A percentile compares a stretch with the other conserved stretches of the same genome.
phyloP scores from a whole-genome alignment of 2,888 invertebrate genomes.

The Callyntrura sp. region DNA sequence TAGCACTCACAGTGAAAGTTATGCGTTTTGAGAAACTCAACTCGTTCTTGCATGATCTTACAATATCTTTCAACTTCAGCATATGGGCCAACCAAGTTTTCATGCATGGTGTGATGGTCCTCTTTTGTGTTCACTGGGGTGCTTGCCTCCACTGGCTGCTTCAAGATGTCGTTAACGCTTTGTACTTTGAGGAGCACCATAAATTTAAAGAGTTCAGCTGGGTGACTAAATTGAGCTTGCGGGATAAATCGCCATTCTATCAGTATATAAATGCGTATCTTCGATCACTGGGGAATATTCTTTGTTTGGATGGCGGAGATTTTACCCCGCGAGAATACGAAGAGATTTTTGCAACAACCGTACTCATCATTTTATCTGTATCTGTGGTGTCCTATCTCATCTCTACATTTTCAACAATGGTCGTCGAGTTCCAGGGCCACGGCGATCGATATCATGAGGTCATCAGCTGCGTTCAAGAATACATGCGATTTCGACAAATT shows the following conservation, averaged over 20 bases:
- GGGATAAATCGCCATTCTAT: conserved; percentile 52
- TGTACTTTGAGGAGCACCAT: not conserved
- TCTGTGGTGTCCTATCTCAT: conserved; percentile 66
- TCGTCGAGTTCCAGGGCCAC: conserved; percentile 21
- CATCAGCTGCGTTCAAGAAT: conserved; percentile 70
- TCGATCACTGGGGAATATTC: conserved; percentile 71
- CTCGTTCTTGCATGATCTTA: conserved; percentile 4
- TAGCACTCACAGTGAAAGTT: conserved; percentile 19
- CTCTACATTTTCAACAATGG: conserved; percentile 71
- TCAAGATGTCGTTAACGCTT: conserved; percentile 52
- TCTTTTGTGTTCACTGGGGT: conserved; percentile 64
- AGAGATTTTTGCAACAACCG: conserved; percentile 73
- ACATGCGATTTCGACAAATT: conserved; percentile 79
- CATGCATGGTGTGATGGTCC: conserved; percentile 34
- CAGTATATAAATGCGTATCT: conserved; percentile 77
- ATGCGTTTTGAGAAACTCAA: conserved; percentile 47
- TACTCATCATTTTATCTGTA: conserved; percentile 68
- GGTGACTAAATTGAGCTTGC: conserved; percentile 72
- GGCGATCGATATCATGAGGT: conserved; percentile 50
- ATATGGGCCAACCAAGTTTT: conserved; percentile 11
- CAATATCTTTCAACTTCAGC: not conserved
- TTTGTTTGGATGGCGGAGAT: conserved; percentile 69
- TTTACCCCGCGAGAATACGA: conserved; percentile 60
- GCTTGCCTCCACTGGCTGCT: conserved; percentile 72
- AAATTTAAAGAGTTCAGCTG: conserved; percentile 61